Percentiles rank a stretch among this genome's conserved stretches.
These are phyloP conservation scores for Trinectes maculatus DNA, from an alignment of 2,113 vertebrate species.

Conservation along the genomic window DNA sequence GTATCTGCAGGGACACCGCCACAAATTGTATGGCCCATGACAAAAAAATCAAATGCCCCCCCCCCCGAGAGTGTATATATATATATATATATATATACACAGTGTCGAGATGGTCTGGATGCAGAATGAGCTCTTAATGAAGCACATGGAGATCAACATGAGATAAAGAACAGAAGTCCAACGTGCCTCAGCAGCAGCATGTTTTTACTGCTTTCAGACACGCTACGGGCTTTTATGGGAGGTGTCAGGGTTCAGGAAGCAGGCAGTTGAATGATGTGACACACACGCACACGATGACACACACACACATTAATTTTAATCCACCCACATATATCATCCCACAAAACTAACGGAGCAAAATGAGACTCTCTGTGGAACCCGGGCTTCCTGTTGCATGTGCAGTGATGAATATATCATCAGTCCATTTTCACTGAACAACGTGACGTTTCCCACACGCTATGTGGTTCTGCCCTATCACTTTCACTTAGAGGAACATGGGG, in stretches of 20 bases:
- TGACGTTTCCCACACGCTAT: slow-evolving; percentile 63
- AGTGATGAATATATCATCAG: slow-evolving; percentile 65
- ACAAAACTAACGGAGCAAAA: slow-evolving; percentile 6
- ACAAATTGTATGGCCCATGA: too few relatives aligned
- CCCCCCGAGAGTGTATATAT: too few relatives aligned
- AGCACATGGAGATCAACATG: neutral
- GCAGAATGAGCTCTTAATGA: slow-evolving; percentile 2
- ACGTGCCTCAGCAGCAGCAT: slow-evolving; percentile 11
- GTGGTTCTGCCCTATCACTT: slow-evolving; percentile 61
- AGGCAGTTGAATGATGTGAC: slow-evolving; percentile 31
- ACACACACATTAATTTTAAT: slow-evolving; percentile 31
- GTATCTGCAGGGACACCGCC: too few relatives aligned
- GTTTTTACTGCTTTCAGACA: slow-evolving; percentile 26
- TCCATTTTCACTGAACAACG: slow-evolving; percentile 55
- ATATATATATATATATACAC: too few relatives aligned
- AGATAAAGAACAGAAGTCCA: neutral
- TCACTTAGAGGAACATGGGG: slow-evolving; percentile 64
- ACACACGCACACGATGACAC: slow-evolving; percentile 7
- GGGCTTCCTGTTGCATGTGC: slow-evolving; percentile 10
- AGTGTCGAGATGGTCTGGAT: too few relatives aligned
- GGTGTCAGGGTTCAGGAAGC: slow-evolving; percentile 34
- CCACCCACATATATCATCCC: slow-evolving; percentile 27
- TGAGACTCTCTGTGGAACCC: slow-evolving; percentile 3
- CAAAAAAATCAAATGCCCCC: too few relatives aligned
- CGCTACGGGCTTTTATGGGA: slow-evolving; percentile 55